phyloP scores from a whole-genome alignment of 2,797 vertebrate species.

The Gymnothorax reevesii region DNA sequence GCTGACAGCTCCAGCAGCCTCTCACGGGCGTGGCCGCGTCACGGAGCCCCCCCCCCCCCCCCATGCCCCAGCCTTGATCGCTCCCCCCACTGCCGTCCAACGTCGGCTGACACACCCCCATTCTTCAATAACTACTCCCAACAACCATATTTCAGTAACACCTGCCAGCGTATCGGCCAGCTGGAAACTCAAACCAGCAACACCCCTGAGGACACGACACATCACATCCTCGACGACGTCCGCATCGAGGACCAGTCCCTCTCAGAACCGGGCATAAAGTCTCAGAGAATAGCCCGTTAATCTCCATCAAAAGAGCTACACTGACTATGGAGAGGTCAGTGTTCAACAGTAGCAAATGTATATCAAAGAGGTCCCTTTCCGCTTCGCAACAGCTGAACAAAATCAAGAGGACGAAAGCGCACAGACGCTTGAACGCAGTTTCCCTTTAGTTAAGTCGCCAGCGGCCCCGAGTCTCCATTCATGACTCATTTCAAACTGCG shows the following conservation, averaged over 20 bases:
- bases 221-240: not conserved
- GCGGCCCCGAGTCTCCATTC: not conserved
- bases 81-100: not conserved
- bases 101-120: not conserved
- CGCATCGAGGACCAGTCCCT: not conserved
- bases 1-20: slow-evolving; percentile 40
- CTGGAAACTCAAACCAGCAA: not conserved
- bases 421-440: not conserved
- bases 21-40: slow-evolving; percentile 18
- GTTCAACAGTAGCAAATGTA: not conserved
- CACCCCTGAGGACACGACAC: not conserved
- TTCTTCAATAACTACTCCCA: not conserved
- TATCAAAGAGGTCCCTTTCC: not conserved
- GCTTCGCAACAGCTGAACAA: not conserved
- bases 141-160: not conserved
- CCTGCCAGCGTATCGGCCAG: not conserved
- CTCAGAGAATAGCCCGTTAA: not conserved
- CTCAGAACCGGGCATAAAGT: not conserved
- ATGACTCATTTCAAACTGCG: slow-evolving; percentile 3
- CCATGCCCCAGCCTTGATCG: no score
- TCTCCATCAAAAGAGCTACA: not conserved
- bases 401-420: not conserved
- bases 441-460: not conserved
- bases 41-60: no score
- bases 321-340: not conserved